phyloP scores from a whole-genome alignment of 2,888 invertebrate species.

The Candidula unifasciata region DNA sequence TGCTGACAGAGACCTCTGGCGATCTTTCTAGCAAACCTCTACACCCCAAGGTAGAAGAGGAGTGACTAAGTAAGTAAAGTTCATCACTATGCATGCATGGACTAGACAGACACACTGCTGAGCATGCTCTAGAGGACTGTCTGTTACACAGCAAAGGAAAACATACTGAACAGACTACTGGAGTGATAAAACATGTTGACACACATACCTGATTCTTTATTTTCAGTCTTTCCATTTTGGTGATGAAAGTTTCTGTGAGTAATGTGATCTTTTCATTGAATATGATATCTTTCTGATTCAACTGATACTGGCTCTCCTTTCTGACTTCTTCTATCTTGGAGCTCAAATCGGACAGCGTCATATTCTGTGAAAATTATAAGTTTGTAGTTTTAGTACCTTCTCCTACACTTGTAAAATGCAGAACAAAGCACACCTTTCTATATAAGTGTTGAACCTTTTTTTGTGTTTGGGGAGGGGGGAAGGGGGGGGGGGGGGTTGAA shows the following conservation, averaged over 20 bases:
- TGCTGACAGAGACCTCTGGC: too few relatives aligned
- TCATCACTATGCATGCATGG: too few relatives aligned
- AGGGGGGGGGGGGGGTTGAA: too few relatives aligned
- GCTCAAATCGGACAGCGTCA: slow-evolving; percentile 83
- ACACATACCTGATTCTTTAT: slow-evolving; percentile 77
- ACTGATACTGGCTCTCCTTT: slow-evolving; percentile 91
- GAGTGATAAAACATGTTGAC: neutral
- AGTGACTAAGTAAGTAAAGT: too few relatives aligned
- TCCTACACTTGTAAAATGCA: neutral
- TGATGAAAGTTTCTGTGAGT: slow-evolving; percentile 88
- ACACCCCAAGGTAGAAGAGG: too few relatives aligned
- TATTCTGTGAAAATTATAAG: slow-evolving; percentile 64
- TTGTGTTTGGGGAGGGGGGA: too few relatives aligned
- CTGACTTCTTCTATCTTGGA: slow-evolving; percentile 89
- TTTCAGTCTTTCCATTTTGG: slow-evolving; percentile 88
- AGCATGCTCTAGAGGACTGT: neutral
- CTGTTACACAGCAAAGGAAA: too few relatives aligned
- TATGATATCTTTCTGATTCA: slow-evolving; percentile 85
- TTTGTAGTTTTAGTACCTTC: neutral
- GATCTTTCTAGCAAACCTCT: too few relatives aligned
- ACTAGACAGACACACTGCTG: neutral
- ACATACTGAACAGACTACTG: too few relatives aligned
- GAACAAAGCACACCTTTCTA: too few relatives aligned
- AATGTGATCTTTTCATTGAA: slow-evolving; percentile 89
- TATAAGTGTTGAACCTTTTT: too few relatives aligned